Evolutionary conservation across 1,140 invertebrate species (phyloP).

Genomic region (Araneus ventricosus): DNA sequence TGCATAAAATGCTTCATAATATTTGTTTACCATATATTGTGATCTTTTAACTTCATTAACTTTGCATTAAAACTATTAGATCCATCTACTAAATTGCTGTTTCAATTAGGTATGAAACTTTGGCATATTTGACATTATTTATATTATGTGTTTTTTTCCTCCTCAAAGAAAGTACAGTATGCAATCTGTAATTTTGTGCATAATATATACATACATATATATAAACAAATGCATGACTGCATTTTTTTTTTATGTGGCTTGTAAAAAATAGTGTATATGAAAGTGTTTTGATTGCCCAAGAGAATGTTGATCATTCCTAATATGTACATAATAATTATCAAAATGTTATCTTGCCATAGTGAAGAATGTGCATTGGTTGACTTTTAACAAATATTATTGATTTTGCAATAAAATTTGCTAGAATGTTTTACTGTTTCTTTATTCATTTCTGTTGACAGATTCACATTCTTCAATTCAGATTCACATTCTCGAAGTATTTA

Average conservation of each 20-base stretch:
- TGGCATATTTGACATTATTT: not conserved
- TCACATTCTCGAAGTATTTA: no score
- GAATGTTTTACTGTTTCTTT: constrained; percentile 49
- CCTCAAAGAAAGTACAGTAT: not conserved
- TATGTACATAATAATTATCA: constrained; percentile 71
- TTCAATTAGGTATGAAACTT: not conserved
- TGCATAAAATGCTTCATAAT: not conserved
- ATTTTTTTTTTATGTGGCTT: constrained; percentile 59
- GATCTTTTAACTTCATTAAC: not conserved
- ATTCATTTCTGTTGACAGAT: not conserved
- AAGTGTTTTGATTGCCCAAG: constrained; percentile 25
- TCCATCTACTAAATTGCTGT: not conserved
- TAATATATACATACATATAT: constrained; percentile 57
- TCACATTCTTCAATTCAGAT: no score
- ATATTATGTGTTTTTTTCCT: constrained; percentile 2
- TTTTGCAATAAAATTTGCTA: constrained; percentile 76
- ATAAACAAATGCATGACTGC: constrained; percentile 43
- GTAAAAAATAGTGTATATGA: constrained; percentile 63
- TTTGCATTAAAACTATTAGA: not conserved
- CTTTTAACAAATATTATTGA: constrained; percentile 74
- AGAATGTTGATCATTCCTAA: constrained; percentile 75
- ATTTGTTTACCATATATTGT: not conserved
- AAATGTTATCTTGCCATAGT: constrained; percentile 73
- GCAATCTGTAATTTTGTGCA: constrained; percentile 53
- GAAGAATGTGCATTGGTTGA: constrained; percentile 72